phyloP scores from a whole-genome alignment of 2,888 invertebrate species.

The Hyalella azteca region DNA sequence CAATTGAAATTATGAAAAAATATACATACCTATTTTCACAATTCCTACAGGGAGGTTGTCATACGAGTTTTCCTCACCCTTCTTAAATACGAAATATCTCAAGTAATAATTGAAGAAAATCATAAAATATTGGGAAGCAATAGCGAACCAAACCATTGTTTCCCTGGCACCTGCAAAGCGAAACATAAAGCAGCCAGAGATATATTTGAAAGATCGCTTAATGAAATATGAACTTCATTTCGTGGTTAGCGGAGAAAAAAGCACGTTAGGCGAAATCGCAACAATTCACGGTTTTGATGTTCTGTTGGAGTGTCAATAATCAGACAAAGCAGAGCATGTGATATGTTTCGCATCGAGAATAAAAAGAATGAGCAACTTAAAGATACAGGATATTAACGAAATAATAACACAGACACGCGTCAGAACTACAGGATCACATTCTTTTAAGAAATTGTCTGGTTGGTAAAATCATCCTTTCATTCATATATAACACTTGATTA shows the following conservation, averaged over 20 bases:
- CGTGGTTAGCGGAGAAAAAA: neutral
- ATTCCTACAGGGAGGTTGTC: neutral
- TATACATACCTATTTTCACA: neutral
- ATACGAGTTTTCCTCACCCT: neutral
- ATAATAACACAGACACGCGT: slow-evolving; percentile 30
- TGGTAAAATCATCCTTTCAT: neutral
- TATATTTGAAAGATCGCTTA: neutral
- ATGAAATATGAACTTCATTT: neutral
- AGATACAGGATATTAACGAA: neutral
- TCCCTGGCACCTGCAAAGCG: slow-evolving; percentile 10
- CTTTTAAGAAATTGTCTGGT: neutral
- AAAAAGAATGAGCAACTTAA: slow-evolving; percentile 22
- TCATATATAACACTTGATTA: slow-evolving; percentile 5
- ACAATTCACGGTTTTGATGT: neutral
- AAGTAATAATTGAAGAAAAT: neutral
- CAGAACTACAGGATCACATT: neutral
- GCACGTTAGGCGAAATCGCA: neutral
- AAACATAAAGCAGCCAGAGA: neutral
- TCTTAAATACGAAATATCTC: neutral
- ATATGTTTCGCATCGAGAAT: slow-evolving; percentile 4
- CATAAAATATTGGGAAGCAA: neutral
- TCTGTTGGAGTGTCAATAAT: neutral
- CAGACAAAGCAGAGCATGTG: slow-evolving; percentile 8
- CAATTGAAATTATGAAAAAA: neutral
- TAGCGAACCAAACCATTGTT: neutral